Evolutionary conservation across 2,113 vertebrate genomes (phyloP).

Genomic region (Balaeniceps rex): DNA sequence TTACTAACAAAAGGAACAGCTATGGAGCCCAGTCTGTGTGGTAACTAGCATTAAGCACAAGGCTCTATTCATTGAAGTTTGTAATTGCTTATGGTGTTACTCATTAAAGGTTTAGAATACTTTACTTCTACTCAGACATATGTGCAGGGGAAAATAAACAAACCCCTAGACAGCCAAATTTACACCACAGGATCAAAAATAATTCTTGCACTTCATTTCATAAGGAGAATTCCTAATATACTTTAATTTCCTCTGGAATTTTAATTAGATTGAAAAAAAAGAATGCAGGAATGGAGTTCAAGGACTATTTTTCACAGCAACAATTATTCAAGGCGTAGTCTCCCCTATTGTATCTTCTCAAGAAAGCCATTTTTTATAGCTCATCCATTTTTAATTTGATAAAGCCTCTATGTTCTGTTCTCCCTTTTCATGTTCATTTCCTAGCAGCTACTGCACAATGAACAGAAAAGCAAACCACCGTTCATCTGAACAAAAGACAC

Average conservation of each 20-base stretch:
- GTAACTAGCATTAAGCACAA: neutral
- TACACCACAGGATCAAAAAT: neutral
- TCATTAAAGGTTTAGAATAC: neutral
- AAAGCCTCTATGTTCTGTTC: slow-evolving; percentile 3
- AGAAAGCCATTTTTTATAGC: slow-evolving; percentile 28
- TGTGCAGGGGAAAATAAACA: neutral
- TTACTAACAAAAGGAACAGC: neutral
- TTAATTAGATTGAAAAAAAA: slow-evolving; percentile 16
- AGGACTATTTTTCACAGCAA: neutral
- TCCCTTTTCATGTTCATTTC: slow-evolving; percentile 23
- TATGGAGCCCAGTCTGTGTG: neutral
- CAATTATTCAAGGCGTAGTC: slow-evolving; percentile 28
- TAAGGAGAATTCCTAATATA: neutral
- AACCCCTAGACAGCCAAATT: neutral
- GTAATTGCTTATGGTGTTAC: neutral
- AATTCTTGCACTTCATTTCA: neutral
- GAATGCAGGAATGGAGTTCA: neutral
- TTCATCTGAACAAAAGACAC: slow-evolving; percentile 29
- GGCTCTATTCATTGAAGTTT: neutral
- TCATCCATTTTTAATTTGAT: slow-evolving; percentile 60
- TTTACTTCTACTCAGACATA: neutral
- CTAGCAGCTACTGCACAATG: slow-evolving; percentile 10
- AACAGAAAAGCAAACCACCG: neutral
- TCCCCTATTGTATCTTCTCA: neutral
- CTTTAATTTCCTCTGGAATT: slow-evolving; percentile 10